phyloP scores from a whole-genome alignment of 2,888 invertebrate species.

The Dryocosmus kuriphilus region DNA sequence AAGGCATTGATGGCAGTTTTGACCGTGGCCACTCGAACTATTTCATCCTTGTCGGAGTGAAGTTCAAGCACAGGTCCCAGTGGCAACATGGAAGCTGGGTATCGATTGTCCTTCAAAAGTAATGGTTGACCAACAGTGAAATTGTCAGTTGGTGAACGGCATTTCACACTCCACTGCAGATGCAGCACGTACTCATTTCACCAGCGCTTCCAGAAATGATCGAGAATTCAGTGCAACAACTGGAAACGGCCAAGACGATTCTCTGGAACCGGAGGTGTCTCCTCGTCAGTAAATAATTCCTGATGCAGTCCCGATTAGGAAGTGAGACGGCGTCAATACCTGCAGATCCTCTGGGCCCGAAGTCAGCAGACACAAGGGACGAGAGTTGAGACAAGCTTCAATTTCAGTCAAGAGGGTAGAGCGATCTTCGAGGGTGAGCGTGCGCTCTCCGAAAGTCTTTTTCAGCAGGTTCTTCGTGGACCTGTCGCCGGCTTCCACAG shows the following conservation, averaged over 20 bases:
- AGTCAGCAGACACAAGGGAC: background rate
- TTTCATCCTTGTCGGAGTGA: no score
- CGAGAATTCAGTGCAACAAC: background rate
- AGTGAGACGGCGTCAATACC: background rate
- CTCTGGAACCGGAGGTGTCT: background rate
- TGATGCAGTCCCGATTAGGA: background rate
- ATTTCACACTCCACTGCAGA: conserved; percentile 50
- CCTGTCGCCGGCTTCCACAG: no score
- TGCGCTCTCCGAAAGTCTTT: no score
- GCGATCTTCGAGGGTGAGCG: no score
- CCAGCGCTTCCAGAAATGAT: conserved; percentile 41
- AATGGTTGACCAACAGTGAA: conserved; percentile 48
- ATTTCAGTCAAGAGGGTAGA: background rate
- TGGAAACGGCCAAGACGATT: background rate
- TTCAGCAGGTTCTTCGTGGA: conserved; percentile 1
- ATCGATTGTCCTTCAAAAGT: no score
- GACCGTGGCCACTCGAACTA: no score
- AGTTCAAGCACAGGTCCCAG: no score
- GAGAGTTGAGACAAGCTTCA: no score
- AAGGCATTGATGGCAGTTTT: no score
- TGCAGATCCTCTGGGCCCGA: no score
- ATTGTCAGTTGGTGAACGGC: conserved; percentile 41
- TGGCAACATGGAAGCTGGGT: no score
- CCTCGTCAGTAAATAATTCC: background rate
- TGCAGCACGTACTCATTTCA: conserved; percentile 49